Evolutionary conservation across 2,888 invertebrate genomes (phyloP).

Genomic region (Aleiodes testaceus): DNA sequence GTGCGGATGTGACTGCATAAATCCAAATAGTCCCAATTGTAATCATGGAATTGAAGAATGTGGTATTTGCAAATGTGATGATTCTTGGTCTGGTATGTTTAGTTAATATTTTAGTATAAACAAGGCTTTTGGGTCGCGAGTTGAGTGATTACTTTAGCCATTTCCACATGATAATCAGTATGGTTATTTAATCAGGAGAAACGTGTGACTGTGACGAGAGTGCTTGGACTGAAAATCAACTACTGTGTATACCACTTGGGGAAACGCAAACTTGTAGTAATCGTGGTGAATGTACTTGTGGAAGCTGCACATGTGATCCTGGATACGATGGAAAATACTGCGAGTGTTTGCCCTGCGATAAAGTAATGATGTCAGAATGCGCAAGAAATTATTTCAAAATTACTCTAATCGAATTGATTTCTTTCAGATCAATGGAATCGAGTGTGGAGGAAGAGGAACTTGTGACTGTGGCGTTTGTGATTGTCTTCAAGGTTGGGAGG

Average conservation of each 20-base stretch:
- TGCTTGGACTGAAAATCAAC: conserved; percentile 73
- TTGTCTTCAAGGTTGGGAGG: conserved; percentile 59
- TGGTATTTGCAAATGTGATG: conserved; percentile 79
- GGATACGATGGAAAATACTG: conserved; percentile 78
- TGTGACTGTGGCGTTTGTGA: conserved; percentile 60
- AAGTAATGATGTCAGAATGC: conserved; percentile 67
- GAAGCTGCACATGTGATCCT: conserved; percentile 81
- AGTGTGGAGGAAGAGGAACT: conserved; percentile 59
- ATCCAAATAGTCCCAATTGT: conserved; percentile 70
- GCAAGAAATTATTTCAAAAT: background rate
- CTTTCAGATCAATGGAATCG: conserved; percentile 53
- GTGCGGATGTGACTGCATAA: conserved; percentile 81
- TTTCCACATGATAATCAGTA: conserved; percentile 13
- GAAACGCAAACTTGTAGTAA: conserved; percentile 77
- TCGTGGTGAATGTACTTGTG: conserved; percentile 86
- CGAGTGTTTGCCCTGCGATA: conserved; percentile 77
- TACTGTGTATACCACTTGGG: conserved; percentile 76
- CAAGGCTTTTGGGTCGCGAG: background rate
- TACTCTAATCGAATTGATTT: background rate
- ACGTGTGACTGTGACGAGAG: conserved; percentile 77
- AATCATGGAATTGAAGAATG: conserved; percentile 77
- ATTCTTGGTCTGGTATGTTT: conserved; percentile 75
- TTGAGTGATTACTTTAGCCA: background rate
- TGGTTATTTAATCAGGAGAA: conserved; percentile 65
- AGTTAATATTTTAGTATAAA: conserved; percentile 20